Percentiles rank a stretch among this genome's conserved stretches.
Conservation (phyloP, 2,113 vertebrate genomes). For the Nestor notabilis region DNA sequence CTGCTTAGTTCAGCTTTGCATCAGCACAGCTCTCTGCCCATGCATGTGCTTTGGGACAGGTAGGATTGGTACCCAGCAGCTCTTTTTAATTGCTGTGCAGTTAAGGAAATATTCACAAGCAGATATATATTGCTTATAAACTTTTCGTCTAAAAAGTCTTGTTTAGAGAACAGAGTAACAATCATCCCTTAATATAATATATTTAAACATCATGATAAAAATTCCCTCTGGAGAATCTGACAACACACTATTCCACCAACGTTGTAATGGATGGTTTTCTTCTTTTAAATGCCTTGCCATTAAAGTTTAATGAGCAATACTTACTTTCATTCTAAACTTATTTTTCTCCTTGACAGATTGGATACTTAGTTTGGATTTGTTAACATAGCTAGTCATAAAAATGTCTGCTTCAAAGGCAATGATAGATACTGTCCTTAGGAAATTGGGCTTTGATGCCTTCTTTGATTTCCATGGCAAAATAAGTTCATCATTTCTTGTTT, state of each 20-base stretch:
- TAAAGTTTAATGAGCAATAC: constrained; percentile 51
- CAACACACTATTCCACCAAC: not conserved
- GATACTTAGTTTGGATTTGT: constrained; percentile 50
- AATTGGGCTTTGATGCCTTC: constrained; percentile 54
- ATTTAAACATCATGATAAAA: constrained; percentile 43
- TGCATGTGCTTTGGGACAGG: not conserved
- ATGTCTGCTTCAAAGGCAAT: constrained; percentile 53
- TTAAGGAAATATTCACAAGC: not conserved
- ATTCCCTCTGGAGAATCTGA: not conserved
- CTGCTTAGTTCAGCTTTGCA: not conserved
- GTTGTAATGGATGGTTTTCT: constrained; percentile 16
- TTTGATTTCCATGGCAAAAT: constrained; percentile 49
- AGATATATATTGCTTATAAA: not conserved
- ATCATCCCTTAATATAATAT: not conserved
- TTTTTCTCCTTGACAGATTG: constrained; percentile 55
- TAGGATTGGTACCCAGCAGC: not conserved
- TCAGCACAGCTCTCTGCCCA: not conserved
- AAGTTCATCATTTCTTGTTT: constrained; percentile 48
- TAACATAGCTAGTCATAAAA: constrained; percentile 31
- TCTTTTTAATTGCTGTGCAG: not conserved
- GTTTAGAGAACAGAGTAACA: not conserved
- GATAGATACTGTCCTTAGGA: constrained; percentile 37
- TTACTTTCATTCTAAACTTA: constrained; percentile 36
- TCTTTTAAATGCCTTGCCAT: constrained; percentile 19
- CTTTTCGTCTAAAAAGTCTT: constrained; percentile 20